phyloP scores from a whole-genome alignment of 2,888 invertebrate species.

The Stenotaenia linearis region DNA sequence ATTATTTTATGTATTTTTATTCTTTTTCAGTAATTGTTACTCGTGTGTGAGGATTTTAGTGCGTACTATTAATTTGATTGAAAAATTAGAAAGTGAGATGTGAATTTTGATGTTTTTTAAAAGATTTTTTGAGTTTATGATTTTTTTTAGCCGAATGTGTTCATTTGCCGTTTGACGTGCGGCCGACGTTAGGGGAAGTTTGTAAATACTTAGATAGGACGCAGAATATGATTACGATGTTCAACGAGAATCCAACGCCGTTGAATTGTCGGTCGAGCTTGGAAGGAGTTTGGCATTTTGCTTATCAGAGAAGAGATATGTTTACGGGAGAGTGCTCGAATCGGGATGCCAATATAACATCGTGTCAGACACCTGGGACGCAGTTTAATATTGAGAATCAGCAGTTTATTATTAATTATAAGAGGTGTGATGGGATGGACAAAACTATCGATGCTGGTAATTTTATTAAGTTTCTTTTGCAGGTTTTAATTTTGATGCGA shows the following conservation, averaged over 20 bases:
- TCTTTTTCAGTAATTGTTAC: conserved; percentile 7
- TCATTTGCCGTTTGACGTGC: neutral
- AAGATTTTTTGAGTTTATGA: neutral
- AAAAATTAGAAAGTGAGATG: neutral
- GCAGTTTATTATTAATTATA: conserved; percentile 91
- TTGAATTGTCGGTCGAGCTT: conserved; percentile 86
- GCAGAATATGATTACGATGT: neutral
- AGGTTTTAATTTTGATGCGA: too few species aligned
- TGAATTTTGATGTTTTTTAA: neutral
- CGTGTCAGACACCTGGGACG: conserved; percentile 93
- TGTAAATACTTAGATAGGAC: neutral
- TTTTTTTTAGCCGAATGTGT: neutral
- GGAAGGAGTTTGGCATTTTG: conserved; percentile 95
- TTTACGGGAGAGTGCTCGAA: conserved; percentile 88
- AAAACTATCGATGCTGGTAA: conserved; percentile 77
- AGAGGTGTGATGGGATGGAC: conserved; percentile 80
- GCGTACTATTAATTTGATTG: neutral
- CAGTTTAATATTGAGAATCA: conserved; percentile 94
- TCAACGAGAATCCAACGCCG: conserved; percentile 75
- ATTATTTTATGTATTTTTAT: neutral
- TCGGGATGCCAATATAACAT: conserved; percentile 78
- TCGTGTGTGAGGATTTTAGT: neutral
- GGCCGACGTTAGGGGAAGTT: neutral
- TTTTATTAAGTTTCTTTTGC: too few species aligned
- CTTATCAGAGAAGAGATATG: conserved; percentile 68